Base-by-base conservation (phyloP, 1,140 invertebrate species). In the Triops longicaudatus region DNA sequence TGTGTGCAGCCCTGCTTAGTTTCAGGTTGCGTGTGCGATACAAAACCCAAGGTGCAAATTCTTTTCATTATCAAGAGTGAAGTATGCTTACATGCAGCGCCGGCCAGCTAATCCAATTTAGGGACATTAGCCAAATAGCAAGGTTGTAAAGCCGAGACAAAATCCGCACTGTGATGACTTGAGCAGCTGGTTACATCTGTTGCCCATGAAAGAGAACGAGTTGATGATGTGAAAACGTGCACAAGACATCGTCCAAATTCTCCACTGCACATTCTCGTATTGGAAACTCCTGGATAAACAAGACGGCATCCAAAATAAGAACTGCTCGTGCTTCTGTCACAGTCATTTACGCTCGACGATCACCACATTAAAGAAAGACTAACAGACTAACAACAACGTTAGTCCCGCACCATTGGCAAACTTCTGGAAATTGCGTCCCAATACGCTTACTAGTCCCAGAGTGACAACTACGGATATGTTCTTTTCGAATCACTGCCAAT, bases 171-270 rank as follows among this genome's bases (percentile, higher is more conserved):
- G 50, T 63, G 50, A 63, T 63, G 50, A 63, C 50, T 63, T 63
- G n/a, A 63, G 50, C 50, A 63, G 50, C 50, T 63, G 50, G 50
- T 63, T 63, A 63, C 50, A 63, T 63, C 50, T 63, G 50, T 63
- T 63, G n/a, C 50, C 50, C 50, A 63, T 63, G 50, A 22, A 63
- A 14, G 17, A 14, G 50, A 63, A 10, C 50, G 50, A 63, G 10
- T 63, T 10, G 50, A 63, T 63, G 50, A 63, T 63, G 50, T 63
- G 50, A 63, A 37, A 37, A 37, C 31, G 31, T 7, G 31, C 31
- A 37, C 31, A n/a, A 44, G 43, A 63, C 50, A n/a, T 17, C 50
- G 7, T 9, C 50, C 14, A 14, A 63, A 63, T 63, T 63, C 50
- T 63, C 50, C n/a, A 14, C 50, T 14, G 14, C 17, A 14, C 17